Base-by-base conservation (phyloP, 2,113 vertebrate genomes). In the Ciconia stormi region DNA sequence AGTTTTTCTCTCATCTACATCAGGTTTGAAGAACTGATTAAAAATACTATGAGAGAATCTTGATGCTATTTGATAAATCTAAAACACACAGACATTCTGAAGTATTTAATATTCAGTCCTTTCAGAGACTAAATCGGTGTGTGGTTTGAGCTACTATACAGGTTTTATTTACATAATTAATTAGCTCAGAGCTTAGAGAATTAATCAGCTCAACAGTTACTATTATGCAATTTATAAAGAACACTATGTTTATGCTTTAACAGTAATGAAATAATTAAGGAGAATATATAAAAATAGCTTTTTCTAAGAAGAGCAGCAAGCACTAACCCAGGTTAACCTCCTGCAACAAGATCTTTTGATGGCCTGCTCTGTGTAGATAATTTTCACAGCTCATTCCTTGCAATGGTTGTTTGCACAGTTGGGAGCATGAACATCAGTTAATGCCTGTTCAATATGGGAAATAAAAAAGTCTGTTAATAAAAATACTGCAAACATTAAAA, bases 261-360 rank as follows among this genome's bases (percentile, higher is more conserved):
- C 10, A 4, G 26, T 42, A 50, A 44, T 30, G 38, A 73, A 29
- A 53, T 53, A 42, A 34, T 38, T 42, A 36, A 71, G 44, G 7
- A n/a, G 36, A 70, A 59, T 42, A 29, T 23, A 40, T 11, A 66
- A 77, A 53, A 40, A 55, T 25, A 40, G 8, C 6, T 42, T 73
- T 42, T 56, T 73, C 52, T 55, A 73, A 42, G 50, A 73, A 30
- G 6, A 67, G 50, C 74, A 42, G 40, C 38, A 91, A 85, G 42
- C 19, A 98, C 95, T 85, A 87, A 99, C 98, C 98, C 98, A 98
- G 23, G 98, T 98, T 66, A 99, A 95, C 19, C 98, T 98, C 34
- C 63, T 92, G 87, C 97, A 98, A 34, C 98, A 97, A 61, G 96
- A 91, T 38, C 94, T 96, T 96, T 98, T 98, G 93, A 94, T 98